These are phyloP conservation scores for Rotaria socialis DNA, from an alignment of 2,888 invertebrate species.

Conservation along the genomic window DNA sequence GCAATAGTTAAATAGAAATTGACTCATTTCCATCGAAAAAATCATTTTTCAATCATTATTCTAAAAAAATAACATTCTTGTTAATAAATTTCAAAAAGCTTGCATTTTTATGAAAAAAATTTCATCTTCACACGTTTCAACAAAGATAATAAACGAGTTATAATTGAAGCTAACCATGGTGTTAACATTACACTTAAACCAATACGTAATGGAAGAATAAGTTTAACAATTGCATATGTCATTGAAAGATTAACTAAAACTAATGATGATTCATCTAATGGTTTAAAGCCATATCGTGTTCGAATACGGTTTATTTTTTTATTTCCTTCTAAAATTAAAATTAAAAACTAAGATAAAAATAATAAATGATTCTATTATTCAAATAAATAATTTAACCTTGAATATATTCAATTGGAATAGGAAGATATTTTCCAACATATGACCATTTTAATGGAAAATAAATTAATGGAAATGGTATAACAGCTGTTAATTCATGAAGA, in stretches of 20 bases:
- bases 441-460: conserved; percentile 23
- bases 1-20: too few relatives aligned
- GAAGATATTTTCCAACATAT: background rate
- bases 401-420: background rate
- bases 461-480: background rate
- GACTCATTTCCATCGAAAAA: too few relatives aligned
- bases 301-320: background rate
- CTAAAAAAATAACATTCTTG: too few relatives aligned
- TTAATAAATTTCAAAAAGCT: background rate
- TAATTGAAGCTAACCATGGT: background rate
- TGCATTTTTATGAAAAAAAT: background rate
- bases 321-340: background rate
- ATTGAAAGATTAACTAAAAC: conserved; percentile 14
- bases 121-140: background rate
- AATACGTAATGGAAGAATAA: background rate
- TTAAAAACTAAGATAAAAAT: background rate
- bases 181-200: background rate
- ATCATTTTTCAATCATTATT: too few relatives aligned
- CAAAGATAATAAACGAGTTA: background rate
- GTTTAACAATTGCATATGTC: conserved; percentile 2
- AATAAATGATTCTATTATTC: background rate
- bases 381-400: background rate
- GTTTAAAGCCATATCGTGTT: background rate
- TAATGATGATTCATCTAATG: background rate
- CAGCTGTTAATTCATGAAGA: background rate